Evolutionary conservation across 1,140 invertebrate genomes (phyloP).

Genomic region (Artemia franciscana): DNA sequence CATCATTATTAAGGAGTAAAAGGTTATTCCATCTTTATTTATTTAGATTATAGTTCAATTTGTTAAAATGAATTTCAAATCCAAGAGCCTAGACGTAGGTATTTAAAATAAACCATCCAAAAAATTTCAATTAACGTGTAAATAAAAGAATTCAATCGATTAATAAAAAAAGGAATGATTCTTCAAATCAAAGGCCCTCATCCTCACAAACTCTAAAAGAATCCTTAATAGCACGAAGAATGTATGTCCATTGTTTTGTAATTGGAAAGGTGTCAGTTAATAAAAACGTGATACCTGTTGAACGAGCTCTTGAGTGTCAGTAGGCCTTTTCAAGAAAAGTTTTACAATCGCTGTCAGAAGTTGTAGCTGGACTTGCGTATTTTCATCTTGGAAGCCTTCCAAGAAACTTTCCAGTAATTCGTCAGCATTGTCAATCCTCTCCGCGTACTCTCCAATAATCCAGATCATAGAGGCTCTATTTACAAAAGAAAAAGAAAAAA

Average conservation of each 20-base stretch:
- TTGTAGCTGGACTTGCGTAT: conserved; percentile 94
- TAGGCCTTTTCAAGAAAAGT: conserved; percentile 87
- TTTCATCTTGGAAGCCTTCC: conserved; percentile 99
- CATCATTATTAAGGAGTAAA: too few relatives aligned
- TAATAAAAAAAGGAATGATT: neutral
- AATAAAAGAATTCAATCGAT: neutral
- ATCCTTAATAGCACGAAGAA: conserved; percentile 10
- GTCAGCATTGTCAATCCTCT: conserved; percentile 97
- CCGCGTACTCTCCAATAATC: conserved; percentile 99
- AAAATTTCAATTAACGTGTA: too few relatives aligned
- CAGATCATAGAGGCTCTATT: conserved; percentile 93
- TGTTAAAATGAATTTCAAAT: too few relatives aligned
- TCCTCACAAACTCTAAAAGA: conserved; percentile 14
- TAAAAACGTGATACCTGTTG: conserved; percentile 49
- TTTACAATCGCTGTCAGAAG: conserved; percentile 95
- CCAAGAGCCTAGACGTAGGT: too few relatives aligned
- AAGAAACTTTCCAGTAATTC: conserved; percentile 93
- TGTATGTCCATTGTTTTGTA: too few relatives aligned
- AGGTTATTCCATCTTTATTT: too few relatives aligned
- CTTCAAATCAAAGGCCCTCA: neutral
- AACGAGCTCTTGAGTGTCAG: conserved; percentile 93
- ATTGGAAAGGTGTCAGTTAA: too few relatives aligned
- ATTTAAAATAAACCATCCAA: too few relatives aligned
- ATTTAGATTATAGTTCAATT: too few relatives aligned
- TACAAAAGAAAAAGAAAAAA: conserved; percentile 10